A percentile compares a stretch with the other conserved stretches of the same genome.
Conservation (phyloP, 2,797 vertebrate genomes). For the Protonibea diacanthus region DNA sequence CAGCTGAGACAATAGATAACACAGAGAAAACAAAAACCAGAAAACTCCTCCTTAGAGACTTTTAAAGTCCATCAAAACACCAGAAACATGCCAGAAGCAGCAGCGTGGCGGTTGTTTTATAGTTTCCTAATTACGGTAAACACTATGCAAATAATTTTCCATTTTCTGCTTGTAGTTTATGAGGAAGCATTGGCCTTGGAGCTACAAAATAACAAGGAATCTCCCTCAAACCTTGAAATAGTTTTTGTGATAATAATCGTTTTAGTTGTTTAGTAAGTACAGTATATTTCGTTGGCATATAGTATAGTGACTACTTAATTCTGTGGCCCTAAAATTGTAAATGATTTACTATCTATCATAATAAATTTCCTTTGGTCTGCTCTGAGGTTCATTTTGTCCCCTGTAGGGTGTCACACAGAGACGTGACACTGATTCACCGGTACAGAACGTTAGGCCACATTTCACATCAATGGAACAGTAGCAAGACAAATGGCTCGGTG, state of each 20-base stretch:
- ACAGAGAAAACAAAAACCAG: not conserved
- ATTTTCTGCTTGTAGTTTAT: constrained; percentile 29
- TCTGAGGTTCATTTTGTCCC: constrained; percentile 35
- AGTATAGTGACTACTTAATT: not conserved
- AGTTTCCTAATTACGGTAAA: constrained; percentile 25
- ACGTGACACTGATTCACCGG: constrained; percentile 64
- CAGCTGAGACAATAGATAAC: constrained; percentile 20
- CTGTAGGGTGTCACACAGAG: constrained; percentile 47
- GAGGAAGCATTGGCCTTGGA: constrained; percentile 21
- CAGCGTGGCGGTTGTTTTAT: constrained; percentile 12
- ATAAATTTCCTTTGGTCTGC: constrained; percentile 20
- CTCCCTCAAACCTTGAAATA: not conserved
- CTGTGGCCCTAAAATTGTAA: constrained; percentile 3
- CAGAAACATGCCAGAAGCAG: constrained; percentile 6
- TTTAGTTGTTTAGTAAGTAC: constrained; percentile 1
- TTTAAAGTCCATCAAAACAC: constrained; percentile 22
- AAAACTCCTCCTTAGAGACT: not conserved
- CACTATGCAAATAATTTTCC: constrained; percentile 15
- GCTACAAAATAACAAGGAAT: constrained; percentile 23
- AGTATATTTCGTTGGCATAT: not conserved
- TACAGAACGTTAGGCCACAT: constrained; percentile 55
- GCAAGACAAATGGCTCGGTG: constrained; percentile 74
- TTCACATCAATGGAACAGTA: constrained; percentile 73
- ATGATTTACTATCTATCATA: constrained; percentile 18
- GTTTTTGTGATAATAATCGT: not conserved